Base-by-base conservation (phyloP, 2,888 invertebrate genomes). In the Caenorhabditis sp. region DNA sequence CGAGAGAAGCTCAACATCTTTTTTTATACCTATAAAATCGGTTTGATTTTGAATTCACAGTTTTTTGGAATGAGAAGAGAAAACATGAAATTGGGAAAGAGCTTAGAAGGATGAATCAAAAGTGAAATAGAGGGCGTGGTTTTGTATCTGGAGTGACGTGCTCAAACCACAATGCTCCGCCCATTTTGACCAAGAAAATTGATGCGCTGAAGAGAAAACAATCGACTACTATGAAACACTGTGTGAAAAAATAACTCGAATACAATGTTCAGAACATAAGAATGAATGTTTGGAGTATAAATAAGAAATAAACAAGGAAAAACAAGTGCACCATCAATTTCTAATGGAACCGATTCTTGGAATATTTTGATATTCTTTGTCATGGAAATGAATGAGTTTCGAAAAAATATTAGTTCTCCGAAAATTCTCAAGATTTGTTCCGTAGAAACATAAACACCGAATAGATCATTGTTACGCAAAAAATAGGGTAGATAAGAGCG, bases 1-100 rank as follows among this genome's bases (percentile, higher is more conserved):
- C 76, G 69, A 63, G 76, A 68, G 69, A 78, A 67, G 73, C 68
- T 70, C 49, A 69, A 53, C 78, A 78, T 78, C 65, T 64, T 72
- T 37, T 51, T 49, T 21, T 43, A 26, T 19, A 36, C 36, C 31
- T 26, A 31, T 10, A 26, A 36, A 37, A 54, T 21, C 21, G 31
- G 10, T 6, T 51, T 49, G 24, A 61, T 12, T 54, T n/a, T n/a
- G n/a, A n/a, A n/a, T n/a, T n/a, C n/a, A n/a, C n/a, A n/a, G n/a
- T n/a, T n/a, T 37, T 49, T n/a, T 17, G 43, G 37, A 23, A 49
- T 49, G 37, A 55, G 1, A 31, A 43, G n/a, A 67, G 26, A 51
- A 27, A 14, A 21, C 17, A 24, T 58, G 12, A 5, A 14, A 53
- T 37, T 36, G 26, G 26, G 24, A 55, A 31, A 54, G 54, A 23